These are phyloP conservation scores for Syrista parreyssii DNA, from an alignment of 2,888 invertebrate species.

Conservation along the genomic window DNA sequence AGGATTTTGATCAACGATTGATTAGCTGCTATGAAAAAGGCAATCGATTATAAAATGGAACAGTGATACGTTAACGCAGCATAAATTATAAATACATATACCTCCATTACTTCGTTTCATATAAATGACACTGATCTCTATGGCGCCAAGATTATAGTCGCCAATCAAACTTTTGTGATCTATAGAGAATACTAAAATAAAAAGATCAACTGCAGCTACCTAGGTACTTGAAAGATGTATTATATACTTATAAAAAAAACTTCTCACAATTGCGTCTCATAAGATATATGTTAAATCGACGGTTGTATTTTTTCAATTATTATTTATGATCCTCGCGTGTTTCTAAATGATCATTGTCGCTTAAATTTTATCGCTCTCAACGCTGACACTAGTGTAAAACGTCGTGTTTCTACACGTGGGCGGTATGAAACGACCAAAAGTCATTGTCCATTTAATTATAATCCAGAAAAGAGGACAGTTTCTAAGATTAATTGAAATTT, in stretches of 20 bases:
- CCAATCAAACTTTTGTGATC: neutral
- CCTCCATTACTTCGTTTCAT: neutral
- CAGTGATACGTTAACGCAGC: neutral
- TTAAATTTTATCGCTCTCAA: neutral
- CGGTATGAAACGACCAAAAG: neutral
- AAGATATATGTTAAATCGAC: neutral
- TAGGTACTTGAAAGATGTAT: neutral
- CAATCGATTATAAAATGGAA: neutral
- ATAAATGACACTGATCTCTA: neutral
- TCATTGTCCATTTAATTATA: neutral
- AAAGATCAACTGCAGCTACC: neutral
- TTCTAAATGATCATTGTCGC: neutral
- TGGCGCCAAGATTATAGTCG: neutral
- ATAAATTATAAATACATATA: neutral
- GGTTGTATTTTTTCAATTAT: neutral
- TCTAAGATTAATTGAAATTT: neutral
- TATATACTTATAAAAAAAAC: neutral
- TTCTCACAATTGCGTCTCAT: neutral
- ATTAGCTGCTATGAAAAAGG: neutral
- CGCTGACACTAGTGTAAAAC: neutral
- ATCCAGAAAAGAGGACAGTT: neutral
- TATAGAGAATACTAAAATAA: neutral
- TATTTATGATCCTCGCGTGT: neutral
- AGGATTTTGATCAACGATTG: neutral
- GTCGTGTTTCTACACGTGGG: neutral